Evolutionary conservation across 2,888 invertebrate species (phyloP).

Genomic region (Lordiphosa andalusiaca): DNA sequence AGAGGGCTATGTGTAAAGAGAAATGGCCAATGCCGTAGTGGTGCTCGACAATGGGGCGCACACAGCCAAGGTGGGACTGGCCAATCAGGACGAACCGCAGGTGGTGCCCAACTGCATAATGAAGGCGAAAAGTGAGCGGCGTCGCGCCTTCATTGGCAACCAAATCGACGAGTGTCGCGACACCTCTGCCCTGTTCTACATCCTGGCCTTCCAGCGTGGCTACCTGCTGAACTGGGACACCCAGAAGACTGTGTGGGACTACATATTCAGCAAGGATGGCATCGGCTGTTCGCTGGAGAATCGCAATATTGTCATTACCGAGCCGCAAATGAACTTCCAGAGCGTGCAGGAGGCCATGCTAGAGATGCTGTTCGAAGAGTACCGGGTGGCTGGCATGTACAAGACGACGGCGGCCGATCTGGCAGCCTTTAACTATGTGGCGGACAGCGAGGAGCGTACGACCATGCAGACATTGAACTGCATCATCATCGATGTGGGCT

Average conservation of each 20-base stretch:
- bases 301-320: slow-evolving; percentile 92
- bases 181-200: slow-evolving; percentile 95
- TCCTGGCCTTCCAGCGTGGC: slow-evolving; percentile 96
- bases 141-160: slow-evolving; percentile 94
- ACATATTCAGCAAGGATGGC: slow-evolving; percentile 93
- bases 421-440: slow-evolving; percentile 84
- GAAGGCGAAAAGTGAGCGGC: slow-evolving; percentile 98
- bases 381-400: slow-evolving; percentile 91
- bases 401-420: slow-evolving; percentile 91
- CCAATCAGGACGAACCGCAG: slow-evolving; percentile 86
- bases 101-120: slow-evolving; percentile 96
- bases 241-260: slow-evolving; percentile 97
- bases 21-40: slow-evolving; percentile 54
- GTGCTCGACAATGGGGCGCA: slow-evolving; percentile 95
- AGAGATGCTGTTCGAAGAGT: slow-evolving; percentile 99
- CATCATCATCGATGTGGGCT: slow-evolving; percentile 95
- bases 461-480: slow-evolving; percentile 84
- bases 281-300: slow-evolving; percentile 89
- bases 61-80: slow-evolving; percentile 91
- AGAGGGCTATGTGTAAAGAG: slow-evolving; percentile 2
- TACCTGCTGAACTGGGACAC: slow-evolving; percentile 97
- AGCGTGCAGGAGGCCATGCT: slow-evolving; percentile 96
- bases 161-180: slow-evolving; percentile 98
- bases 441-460: slow-evolving; percentile 79
- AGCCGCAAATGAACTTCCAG: slow-evolving; percentile 95